These are phyloP conservation scores for Rissa tridactyla DNA, from an alignment of 2,113 vertebrate species.

Conservation along the genomic window DNA sequence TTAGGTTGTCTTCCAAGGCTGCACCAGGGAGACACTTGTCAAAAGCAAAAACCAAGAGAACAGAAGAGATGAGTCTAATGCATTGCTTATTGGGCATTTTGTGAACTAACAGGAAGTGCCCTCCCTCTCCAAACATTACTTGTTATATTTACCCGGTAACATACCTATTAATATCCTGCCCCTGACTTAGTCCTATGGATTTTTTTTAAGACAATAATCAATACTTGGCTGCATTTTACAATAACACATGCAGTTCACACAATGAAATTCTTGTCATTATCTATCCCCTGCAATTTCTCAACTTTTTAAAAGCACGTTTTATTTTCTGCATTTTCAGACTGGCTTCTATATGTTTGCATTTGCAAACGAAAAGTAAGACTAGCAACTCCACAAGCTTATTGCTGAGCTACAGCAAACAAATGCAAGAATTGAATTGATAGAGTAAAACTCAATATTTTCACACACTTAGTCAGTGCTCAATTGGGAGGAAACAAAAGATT, in stretches of 20 bases:
- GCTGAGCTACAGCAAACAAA: neutral
- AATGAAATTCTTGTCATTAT: neutral
- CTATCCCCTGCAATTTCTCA: neutral
- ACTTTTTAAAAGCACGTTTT: neutral
- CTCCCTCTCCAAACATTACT: neutral
- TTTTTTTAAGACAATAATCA: neutral
- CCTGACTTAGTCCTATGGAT: neutral
- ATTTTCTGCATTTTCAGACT: neutral
- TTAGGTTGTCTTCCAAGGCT: neutral
- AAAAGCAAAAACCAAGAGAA: neutral
- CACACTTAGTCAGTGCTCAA: neutral
- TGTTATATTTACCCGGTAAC: neutral
- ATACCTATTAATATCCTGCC: neutral
- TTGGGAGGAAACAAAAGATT: neutral
- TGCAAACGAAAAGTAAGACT: neutral
- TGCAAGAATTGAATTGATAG: neutral
- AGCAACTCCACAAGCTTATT: neutral
- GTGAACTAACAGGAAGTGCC: neutral
- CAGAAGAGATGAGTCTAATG: rapidly evolving
- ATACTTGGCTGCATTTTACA: conserved; percentile 5
- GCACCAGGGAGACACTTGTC: neutral
- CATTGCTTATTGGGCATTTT: neutral
- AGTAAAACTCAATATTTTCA: neutral
- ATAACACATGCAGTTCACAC: neutral
- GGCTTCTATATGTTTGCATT: neutral